Evolutionary conservation across 2,888 invertebrate species (phyloP).

Genomic region (Octonoba sinensis): DNA sequence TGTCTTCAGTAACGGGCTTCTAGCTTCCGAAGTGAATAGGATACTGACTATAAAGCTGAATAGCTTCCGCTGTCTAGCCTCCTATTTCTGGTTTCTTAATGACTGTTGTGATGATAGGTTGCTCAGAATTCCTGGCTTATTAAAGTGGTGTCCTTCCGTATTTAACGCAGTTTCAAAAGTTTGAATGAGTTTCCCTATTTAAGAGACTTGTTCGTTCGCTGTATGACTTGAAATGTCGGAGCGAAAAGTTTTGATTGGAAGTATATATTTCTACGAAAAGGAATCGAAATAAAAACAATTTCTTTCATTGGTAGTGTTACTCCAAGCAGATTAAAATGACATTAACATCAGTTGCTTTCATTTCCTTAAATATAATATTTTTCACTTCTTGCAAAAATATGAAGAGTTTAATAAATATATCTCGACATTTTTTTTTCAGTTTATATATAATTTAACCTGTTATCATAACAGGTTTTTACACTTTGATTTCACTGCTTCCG

Average conservation of each 20-base stretch:
- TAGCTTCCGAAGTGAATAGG: slow-evolving; percentile 47
- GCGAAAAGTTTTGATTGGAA: slow-evolving; percentile 24
- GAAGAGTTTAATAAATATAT: no score
- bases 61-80: slow-evolving; percentile 52
- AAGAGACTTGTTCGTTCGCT: slow-evolving; percentile 36
- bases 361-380: no score
- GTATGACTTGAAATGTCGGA: slow-evolving; percentile 18
- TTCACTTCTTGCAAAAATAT: no score
- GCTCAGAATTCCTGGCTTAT: slow-evolving; percentile 46
- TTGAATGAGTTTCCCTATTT: slow-evolving; percentile 44
- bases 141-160: slow-evolving; percentile 54
- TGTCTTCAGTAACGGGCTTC: slow-evolving; percentile 48
- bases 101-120: slow-evolving; percentile 17
- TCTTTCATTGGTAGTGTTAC: no score
- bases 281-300: no score
- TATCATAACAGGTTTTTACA: no score
- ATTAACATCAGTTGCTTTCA: no score
- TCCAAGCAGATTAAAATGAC: no score
- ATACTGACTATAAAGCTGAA: slow-evolving; percentile 50
- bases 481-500: no score
- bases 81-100: slow-evolving; percentile 48
- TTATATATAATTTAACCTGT: no score
- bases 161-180: slow-evolving; percentile 56
- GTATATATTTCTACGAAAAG: background rate
- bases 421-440: no score